Percentiles rank a stretch among this genome's conserved stretches.
phyloP scores from a whole-genome alignment of 2,113 vertebrate species.

The Ictalurus punctatus region DNA sequence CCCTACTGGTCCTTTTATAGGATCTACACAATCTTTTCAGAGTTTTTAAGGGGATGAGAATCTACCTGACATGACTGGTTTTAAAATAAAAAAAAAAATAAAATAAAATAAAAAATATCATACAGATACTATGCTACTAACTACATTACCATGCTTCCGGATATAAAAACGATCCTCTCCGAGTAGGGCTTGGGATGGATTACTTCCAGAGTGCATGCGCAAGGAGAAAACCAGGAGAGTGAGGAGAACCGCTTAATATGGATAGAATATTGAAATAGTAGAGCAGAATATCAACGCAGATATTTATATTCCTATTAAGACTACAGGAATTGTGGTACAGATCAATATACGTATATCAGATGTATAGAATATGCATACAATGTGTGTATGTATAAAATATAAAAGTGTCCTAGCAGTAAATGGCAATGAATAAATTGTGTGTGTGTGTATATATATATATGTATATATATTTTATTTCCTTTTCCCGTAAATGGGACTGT shows the following conservation, averaged over 20 bases:
- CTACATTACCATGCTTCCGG: not conserved
- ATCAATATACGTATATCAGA: not conserved
- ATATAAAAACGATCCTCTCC: not conserved
- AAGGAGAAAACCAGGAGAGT: not conserved
- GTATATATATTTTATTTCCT: not conserved
- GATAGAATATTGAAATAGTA: not conserved
- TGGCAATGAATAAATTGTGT: not conserved
- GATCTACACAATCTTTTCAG: not conserved
- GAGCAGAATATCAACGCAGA: not conserved
- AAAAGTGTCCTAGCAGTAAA: not conserved
- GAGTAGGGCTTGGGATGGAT: not conserved
- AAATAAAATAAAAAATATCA: not conserved
- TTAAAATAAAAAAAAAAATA: not conserved
- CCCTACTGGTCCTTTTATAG: not conserved
- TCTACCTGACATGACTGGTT: no score
- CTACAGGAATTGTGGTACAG: not conserved
- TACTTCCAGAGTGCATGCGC: not conserved
- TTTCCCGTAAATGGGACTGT: not conserved
- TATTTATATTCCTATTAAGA: not conserved
- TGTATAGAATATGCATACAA: not conserved
- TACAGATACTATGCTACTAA: not conserved
- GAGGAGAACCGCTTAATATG: not conserved
- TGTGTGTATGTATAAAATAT: not conserved
- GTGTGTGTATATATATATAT: no score
- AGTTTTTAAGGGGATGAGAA: not conserved